These are phyloP conservation scores for Aleadryas rufinucha DNA, from an alignment of 2,113 vertebrate species.

Conservation along the genomic window DNA sequence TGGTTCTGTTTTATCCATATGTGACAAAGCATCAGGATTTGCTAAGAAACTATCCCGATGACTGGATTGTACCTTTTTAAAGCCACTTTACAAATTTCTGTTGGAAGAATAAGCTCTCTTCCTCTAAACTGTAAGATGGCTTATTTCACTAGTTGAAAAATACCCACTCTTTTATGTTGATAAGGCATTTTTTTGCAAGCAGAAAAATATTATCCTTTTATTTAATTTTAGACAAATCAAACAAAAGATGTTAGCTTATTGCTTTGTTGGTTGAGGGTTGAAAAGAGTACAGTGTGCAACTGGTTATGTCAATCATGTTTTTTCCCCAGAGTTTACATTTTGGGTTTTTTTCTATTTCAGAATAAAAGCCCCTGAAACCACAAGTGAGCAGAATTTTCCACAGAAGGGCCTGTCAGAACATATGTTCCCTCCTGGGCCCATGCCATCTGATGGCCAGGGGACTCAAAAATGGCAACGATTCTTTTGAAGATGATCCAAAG, in stretches of 20 bases:
- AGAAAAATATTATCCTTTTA: not conserved
- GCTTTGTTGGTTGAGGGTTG: not conserved
- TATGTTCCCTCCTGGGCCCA: slow-evolving; percentile 35
- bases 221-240: not conserved
- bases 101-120: not conserved
- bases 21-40: not conserved
- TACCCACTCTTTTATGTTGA: not conserved
- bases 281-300: not conserved
- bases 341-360: not conserved
- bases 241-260: not conserved
- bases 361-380: not conserved
- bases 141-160: not conserved
- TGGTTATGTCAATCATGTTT: not conserved
- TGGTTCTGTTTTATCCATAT: not conserved
- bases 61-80: not conserved
- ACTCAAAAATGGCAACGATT: not conserved
- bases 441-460: slow-evolving; percentile 34
- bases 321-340: not conserved
- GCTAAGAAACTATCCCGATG: not conserved
- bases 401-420: slow-evolving; percentile 40
- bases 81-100: not conserved
- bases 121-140: not conserved
- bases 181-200: not conserved
- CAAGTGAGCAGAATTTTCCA: slow-evolving; percentile 14
- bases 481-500: slow-evolving; percentile 58